Evolutionary conservation across 2,797 vertebrate species (phyloP), one percentile per base, ranked within the genome.

Genomic region (Chelon auratus): DNA sequence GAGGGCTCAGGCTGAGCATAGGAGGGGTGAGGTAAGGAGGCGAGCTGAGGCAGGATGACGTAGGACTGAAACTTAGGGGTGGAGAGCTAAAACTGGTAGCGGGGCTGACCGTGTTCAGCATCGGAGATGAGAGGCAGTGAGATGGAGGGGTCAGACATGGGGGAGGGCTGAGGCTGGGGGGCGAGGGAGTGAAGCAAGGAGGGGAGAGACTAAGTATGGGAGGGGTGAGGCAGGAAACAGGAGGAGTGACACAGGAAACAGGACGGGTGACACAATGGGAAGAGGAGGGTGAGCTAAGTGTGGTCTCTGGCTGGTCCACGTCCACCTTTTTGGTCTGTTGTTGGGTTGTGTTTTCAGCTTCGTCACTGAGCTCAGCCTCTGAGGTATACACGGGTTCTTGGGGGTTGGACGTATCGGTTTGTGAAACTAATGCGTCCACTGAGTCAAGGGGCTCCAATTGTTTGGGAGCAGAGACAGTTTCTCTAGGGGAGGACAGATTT

Each of bases 21-120:
- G 91, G 90, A 13, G 92, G 91, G n/a, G 91, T 92, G 70, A 93
- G 90, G 79, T 92, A 92, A 17, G 91, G 90, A n/a, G 91, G 90
- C 18, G 92, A 91, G 80, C 91, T 91, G 65, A 92, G 89, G 71
- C 87, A 84, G 60, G 93, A 92, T 0, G 91, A 93, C 50, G 90
- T 90, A 12, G 92, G 91, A 64, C 92, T 92, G 78, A 91, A 85
- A 74, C 87, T 92, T 53, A 87, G 63, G 17, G 87, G 78, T 11
- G 87, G 87, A 54, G 91, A 90, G 80, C 86, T 84, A 8, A 84
- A 87, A 67, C 86, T 91, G 37, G 90, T 82, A 0, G 68, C 39
- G 0, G 83, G 80, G 71, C 85, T 89, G 51, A 83, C n/a, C 0
- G 83, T 64, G 54, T 56, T 85, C 33, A 79, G 66, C 55, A 75